phyloP scores from a whole-genome alignment of 2,797 vertebrate genomes.

The Gymnothorax javanicus region DNA sequence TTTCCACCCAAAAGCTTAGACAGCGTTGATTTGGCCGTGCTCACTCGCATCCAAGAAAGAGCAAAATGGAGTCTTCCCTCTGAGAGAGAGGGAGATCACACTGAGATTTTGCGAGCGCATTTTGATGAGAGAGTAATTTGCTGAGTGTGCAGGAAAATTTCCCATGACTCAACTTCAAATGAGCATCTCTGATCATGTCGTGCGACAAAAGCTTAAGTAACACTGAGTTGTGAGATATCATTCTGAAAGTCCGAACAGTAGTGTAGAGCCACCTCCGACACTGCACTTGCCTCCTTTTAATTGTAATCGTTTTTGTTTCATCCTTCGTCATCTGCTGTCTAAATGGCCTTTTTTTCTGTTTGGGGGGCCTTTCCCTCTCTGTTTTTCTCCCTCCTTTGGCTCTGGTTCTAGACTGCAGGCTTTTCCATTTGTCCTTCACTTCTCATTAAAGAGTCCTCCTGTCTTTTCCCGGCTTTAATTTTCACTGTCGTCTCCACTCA shows the following conservation, averaged over 20 bases:
- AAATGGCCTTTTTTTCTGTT: neutral
- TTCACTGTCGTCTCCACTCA: constrained; percentile 44
- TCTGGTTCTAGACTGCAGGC: neutral
- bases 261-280: neutral
- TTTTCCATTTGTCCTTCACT: constrained; percentile 27
- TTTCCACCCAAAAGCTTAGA: no score
- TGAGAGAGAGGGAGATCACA: neutral
- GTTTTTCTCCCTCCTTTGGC: constrained; percentile 3
- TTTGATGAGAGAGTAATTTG: neutral
- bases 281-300: neutral
- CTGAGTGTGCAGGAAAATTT: neutral
- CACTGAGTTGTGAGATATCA: neutral
- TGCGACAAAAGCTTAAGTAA: neutral
- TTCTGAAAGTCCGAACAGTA: neutral
- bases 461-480: constrained; percentile 38
- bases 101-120: neutral
- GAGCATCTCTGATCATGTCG: neutral
- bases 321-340: neutral
- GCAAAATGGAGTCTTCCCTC: neutral
- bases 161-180: neutral
- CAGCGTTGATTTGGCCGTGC: neutral
- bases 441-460: constrained; percentile 12
- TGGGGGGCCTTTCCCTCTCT: neutral
- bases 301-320: neutral
- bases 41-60: no score